These are phyloP conservation scores for Paraescarpia echinospica DNA, from an alignment of 1,140 invertebrate species.

Conservation along the genomic window DNA sequence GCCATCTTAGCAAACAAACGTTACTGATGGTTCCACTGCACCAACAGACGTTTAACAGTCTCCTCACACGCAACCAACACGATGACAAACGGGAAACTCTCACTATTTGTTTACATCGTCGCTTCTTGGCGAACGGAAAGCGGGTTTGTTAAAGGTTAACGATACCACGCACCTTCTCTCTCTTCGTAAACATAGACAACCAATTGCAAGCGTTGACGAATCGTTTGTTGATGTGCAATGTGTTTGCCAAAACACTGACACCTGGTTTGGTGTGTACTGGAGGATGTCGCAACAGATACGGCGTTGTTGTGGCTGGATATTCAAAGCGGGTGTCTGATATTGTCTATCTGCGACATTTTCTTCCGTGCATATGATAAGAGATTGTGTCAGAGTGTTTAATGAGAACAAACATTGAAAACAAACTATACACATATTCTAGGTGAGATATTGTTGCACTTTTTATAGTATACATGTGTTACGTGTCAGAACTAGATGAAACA, in stretches of 20 bases:
- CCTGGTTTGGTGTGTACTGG: background rate
- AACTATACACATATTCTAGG: background rate
- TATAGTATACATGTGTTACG: too few species aligned
- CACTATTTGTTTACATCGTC: background rate
- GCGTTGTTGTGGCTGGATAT: background rate
- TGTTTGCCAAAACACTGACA: background rate
- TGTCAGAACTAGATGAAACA: too few species aligned
- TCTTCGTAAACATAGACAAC: background rate
- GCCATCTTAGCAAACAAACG: background rate
- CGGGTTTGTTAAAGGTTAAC: background rate
- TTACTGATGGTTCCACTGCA: background rate
- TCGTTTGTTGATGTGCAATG: background rate
- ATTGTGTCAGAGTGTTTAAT: background rate
- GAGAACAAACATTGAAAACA: background rate
- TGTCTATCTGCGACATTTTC: background rate
- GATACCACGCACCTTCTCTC: background rate
- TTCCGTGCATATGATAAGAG: background rate
- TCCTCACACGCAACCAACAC: background rate
- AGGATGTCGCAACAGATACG: background rate
- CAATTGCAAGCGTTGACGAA: background rate
- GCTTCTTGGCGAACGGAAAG: background rate
- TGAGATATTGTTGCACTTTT: too few species aligned
- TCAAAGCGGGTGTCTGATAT: too few species aligned
- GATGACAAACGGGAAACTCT: background rate
- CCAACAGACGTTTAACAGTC: background rate